A percentile compares a stretch with the other conserved stretches of the same genome.
Evolutionary conservation across 2,797 vertebrate genomes (phyloP).

Genomic region (Leucoraja ocellata): DNA sequence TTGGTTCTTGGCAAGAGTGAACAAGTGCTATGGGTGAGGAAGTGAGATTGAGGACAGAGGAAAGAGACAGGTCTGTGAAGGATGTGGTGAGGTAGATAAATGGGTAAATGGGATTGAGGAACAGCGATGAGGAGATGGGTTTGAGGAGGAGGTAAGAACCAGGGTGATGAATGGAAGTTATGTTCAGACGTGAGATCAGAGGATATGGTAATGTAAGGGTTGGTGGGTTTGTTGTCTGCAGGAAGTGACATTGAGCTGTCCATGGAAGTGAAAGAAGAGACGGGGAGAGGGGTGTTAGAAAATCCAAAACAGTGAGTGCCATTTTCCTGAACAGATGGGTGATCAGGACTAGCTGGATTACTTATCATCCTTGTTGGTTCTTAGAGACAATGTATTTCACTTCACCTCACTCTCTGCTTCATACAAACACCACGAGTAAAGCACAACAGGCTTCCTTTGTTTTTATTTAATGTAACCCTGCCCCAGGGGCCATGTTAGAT

Average conservation of each 20-base stretch:
- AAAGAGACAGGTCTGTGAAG: neutral
- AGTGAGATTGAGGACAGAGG: neutral
- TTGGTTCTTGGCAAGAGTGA: neutral
- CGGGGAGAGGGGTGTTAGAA: too few species aligned
- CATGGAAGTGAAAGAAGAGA: neutral
- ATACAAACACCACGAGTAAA: neutral
- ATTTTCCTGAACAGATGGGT: neutral
- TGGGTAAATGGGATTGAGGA: neutral
- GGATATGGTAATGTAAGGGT: neutral
- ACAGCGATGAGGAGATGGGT: neutral
- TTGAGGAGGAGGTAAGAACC: neutral
- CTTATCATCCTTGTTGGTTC: neutral
- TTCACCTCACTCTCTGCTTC: neutral
- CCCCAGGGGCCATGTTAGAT: neutral
- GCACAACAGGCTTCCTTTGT: neutral
- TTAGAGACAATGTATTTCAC: neutral
- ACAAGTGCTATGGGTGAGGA: neutral
- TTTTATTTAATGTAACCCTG: neutral
- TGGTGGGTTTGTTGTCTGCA: neutral
- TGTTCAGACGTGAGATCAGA: too few species aligned
- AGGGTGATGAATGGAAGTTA: neutral
- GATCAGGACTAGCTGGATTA: neutral
- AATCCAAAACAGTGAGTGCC: neutral
- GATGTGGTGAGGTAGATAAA: neutral
- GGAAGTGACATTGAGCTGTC: neutral